Evolutionary conservation across 2,888 invertebrate genomes (phyloP).

Genomic region (Priocnemis perturbator): DNA sequence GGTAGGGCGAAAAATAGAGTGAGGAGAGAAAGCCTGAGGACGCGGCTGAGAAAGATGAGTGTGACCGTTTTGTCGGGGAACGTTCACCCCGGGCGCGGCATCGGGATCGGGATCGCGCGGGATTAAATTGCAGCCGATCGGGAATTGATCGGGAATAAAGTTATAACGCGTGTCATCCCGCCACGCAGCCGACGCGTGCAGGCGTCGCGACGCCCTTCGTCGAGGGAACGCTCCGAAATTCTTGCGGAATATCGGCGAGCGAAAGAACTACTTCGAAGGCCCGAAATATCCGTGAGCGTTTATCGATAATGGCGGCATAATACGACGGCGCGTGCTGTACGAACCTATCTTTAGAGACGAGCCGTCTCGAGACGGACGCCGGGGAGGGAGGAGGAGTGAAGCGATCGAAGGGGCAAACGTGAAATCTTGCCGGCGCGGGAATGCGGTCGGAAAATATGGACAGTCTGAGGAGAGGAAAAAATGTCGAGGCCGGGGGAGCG

Average conservation of each 20-base stretch:
- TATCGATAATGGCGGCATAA: slow-evolving; percentile 53
- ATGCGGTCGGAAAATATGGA: slow-evolving; percentile 8
- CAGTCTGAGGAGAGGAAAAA: not conserved
- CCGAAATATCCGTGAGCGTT: slow-evolving; percentile 45
- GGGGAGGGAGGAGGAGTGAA: slow-evolving; percentile 31
- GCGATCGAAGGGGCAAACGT: slow-evolving; percentile 49
- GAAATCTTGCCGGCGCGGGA: slow-evolving; percentile 43
- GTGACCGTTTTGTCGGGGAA: too few relatives aligned
- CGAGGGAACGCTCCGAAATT: slow-evolving; percentile 8
- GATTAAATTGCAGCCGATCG: too few relatives aligned
- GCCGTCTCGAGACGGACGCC: slow-evolving; percentile 42
- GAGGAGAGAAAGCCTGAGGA: not conserved
- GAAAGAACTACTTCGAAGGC: slow-evolving; percentile 29
- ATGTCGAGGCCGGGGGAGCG: slow-evolving; percentile 6
- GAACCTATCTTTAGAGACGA: slow-evolving; percentile 57
- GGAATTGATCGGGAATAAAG: too few relatives aligned
- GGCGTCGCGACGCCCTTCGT: not conserved
- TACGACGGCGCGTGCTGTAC: slow-evolving; percentile 49
- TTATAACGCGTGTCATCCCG: too few relatives aligned
- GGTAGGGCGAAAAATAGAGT: not conserved
- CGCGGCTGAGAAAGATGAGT: too few relatives aligned
- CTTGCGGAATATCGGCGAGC: slow-evolving; percentile 13
- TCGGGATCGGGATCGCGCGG: too few relatives aligned
- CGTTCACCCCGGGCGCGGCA: too few relatives aligned
- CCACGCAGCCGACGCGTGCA: not conserved